Conservation (phyloP, 2,888 invertebrate species). For the Dysmachus trigonus region DNA sequence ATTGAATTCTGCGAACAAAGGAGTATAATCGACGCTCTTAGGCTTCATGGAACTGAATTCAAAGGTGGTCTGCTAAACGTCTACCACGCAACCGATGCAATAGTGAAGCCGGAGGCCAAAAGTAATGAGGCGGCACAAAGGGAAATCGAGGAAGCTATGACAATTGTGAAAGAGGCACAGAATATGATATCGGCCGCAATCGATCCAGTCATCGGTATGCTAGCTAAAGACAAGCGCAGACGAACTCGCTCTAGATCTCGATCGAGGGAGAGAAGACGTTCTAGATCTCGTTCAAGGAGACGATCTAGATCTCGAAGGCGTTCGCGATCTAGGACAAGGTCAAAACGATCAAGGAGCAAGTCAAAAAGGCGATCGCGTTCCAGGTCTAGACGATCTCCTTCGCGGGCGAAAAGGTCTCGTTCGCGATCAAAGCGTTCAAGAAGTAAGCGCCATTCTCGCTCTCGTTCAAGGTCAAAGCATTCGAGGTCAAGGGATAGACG, state of each 20-base stretch:
- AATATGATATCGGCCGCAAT: slow-evolving; percentile 93
- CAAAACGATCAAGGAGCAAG: slow-evolving; percentile 46
- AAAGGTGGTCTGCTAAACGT: slow-evolving; percentile 77
- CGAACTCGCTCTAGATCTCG: slow-evolving; percentile 66
- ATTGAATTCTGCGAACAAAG: slow-evolving; percentile 95
- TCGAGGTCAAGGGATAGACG: slow-evolving; percentile 55
- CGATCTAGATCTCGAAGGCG: slow-evolving; percentile 71
- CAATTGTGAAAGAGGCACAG: slow-evolving; percentile 94
- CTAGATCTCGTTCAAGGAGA: slow-evolving; percentile 70
- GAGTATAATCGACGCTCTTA: slow-evolving; percentile 84
- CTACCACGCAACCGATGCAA: slow-evolving; percentile 90
- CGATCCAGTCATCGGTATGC: slow-evolving; percentile 87
- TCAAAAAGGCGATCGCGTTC: slow-evolving; percentile 67
- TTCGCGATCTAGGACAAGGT: slow-evolving; percentile 63
- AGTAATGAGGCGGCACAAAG: slow-evolving; percentile 94
- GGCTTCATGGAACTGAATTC: slow-evolving; percentile 81
- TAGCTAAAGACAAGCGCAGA: slow-evolving; percentile 83
- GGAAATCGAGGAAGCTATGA: slow-evolving; percentile 97
- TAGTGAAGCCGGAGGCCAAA: slow-evolving; percentile 91
- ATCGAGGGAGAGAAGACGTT: slow-evolving; percentile 62
- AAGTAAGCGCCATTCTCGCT: slow-evolving; percentile 63
- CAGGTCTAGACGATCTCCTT: slow-evolving; percentile 63
- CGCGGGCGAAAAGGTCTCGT: slow-evolving; percentile 58
- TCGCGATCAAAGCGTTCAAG: slow-evolving; percentile 65
- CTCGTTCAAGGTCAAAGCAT: slow-evolving; percentile 59